Evolutionary conservation across 2,797 vertebrate species (phyloP), one percentile per base, ranked within the genome.

Genomic region (Sphaeramia orbicularis): DNA sequence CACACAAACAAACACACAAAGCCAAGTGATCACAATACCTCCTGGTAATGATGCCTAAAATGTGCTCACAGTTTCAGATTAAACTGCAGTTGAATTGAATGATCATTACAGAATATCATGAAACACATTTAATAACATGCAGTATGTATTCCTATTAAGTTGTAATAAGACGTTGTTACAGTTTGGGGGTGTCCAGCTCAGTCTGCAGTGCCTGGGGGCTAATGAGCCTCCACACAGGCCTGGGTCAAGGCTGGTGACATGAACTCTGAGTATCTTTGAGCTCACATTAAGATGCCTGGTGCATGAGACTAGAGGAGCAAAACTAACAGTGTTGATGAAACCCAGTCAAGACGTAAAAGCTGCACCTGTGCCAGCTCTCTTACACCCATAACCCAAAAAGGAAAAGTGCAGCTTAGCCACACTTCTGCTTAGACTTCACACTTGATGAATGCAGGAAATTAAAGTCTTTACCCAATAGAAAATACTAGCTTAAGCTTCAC

Each of bases 401-500:
- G 11, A 59, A 78, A 80, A 62, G 15, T 67, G 61, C 51, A 63
- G 51, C 68, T 50, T 38, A 10, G 68, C 30, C 72, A 62, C 52
- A 47, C 35, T 15, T 36, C 54, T 58, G 45, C 62, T 79, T 10
- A 15, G 44, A 53, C 76, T 81, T 66, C 52, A 32, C 27, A 35
- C 69, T n/a, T 48, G 59, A 80, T 65, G 67, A 78, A 41, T 45
- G 72, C 38, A 78, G 65, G 79, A 82, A 86, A 82, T 80, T 62
- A 47, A 69, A 58, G 9, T 4, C 19, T 67, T 57, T 42, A 49
- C 11, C 38, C 41, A 43, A 13, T 16, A 19, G 10, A 69, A 36
- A 51, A 9, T n/a, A 37, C 14, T 12, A 24, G 57, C 38, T 61
- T 27, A 40, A 9, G 59, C 21, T 52, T 15, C 55, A 54, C 51